phyloP scores from a whole-genome alignment of 2,797 vertebrate species.

The Decapterus maruadsi region DNA sequence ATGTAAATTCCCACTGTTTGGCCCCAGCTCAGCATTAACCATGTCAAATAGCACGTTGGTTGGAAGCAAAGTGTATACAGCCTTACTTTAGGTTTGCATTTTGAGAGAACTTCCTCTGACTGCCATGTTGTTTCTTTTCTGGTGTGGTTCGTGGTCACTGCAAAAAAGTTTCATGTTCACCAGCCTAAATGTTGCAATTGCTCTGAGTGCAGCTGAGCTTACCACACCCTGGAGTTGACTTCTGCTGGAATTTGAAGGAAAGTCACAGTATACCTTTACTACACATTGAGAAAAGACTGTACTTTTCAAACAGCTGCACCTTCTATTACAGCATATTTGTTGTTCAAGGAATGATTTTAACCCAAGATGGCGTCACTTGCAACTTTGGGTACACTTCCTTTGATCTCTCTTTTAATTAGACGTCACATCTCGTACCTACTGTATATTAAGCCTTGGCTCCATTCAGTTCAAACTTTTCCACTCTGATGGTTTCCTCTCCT shows the following conservation, averaged over 20 bases:
- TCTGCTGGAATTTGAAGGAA: constrained; percentile 13
- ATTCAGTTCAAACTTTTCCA: constrained; percentile 15
- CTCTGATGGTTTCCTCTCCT: constrained; percentile 16
- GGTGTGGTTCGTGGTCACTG: constrained; percentile 36
- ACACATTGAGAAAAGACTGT: background rate
- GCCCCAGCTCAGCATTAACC: background rate
- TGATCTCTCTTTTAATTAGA: background rate
- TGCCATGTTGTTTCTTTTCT: background rate
- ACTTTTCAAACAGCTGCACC: background rate
- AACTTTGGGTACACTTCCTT: background rate
- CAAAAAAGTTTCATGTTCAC: constrained; percentile 20
- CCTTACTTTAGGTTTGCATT: background rate
- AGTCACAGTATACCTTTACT: background rate
- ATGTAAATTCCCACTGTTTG: background rate
- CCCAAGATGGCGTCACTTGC: no score
- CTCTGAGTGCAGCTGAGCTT: background rate
- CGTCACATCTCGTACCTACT: constrained; percentile 6
- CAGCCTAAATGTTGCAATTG: constrained; percentile 37
- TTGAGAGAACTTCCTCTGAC: constrained; percentile 15
- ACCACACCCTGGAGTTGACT: background rate
- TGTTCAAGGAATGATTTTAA: no score
- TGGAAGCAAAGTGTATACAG: background rate
- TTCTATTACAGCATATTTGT: background rate
- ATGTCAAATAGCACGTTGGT: background rate
- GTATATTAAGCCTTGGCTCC: constrained; percentile 5